phyloP scores from a whole-genome alignment of 2,888 invertebrate species.

The Criorhina ranunculi region DNA sequence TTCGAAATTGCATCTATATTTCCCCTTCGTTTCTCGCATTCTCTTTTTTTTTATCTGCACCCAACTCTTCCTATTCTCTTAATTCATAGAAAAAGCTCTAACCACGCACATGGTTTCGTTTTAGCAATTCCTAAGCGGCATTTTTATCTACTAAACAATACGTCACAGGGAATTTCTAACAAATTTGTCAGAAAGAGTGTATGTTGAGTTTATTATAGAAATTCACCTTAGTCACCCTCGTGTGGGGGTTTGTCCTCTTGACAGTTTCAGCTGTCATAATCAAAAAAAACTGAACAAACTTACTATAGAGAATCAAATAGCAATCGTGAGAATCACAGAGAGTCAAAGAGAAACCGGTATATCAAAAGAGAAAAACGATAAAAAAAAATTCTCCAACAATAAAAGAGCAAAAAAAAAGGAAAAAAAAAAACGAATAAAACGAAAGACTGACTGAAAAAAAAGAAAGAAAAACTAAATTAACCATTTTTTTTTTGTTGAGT shows the following conservation, averaged over 20 bases:
- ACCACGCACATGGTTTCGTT: constrained; percentile 61
- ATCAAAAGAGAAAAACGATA: constrained; percentile 45
- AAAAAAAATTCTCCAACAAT: constrained; percentile 38
- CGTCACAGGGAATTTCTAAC: constrained; percentile 62
- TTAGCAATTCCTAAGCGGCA: constrained; percentile 22
- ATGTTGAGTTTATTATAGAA: constrained; percentile 43
- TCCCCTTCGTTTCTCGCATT: background rate
- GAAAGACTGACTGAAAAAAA: constrained; percentile 9
- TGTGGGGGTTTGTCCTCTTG: constrained; percentile 12
- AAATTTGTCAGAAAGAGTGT: constrained; percentile 1
- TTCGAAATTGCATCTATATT: constrained; percentile 42
- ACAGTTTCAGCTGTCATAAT: background rate
- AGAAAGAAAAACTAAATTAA: constrained; percentile 52
- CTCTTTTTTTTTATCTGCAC: background rate
- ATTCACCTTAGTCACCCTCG: constrained; percentile 38
- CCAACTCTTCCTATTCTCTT: constrained; percentile 29
- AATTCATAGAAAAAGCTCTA: constrained; percentile 48
- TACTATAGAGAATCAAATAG: constrained; percentile 8
- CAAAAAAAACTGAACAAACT: background rate
- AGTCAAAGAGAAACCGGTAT: constrained; percentile 57
- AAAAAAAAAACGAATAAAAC: constrained; percentile 43
- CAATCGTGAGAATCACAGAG: constrained; percentile 48
- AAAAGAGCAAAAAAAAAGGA: constrained; percentile 55
- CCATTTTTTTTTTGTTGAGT: constrained; percentile 57
- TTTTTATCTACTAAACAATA: constrained; percentile 11